Conservation (phyloP, 1,140 invertebrate genomes). For the Musca domestica region DNA sequence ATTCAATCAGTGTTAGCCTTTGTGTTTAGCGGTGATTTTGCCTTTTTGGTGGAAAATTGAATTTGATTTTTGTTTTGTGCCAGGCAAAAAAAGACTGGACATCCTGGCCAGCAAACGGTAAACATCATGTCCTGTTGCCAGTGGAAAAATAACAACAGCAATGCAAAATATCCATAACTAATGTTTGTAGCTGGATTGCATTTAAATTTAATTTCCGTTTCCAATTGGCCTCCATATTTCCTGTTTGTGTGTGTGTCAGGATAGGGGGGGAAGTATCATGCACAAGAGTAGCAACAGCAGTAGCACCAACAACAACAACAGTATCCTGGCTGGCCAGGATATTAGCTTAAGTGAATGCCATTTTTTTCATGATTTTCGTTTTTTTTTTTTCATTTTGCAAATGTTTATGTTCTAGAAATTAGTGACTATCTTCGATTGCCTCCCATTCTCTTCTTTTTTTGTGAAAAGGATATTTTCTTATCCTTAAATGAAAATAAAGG, state of each 20-base stretch:
- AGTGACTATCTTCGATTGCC: neutral
- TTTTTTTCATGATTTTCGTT: neutral
- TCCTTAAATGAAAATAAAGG: neutral
- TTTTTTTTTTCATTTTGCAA: neutral
- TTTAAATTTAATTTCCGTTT: slow-evolving; percentile 24
- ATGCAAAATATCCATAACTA: too few relatives aligned
- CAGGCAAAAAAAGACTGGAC: too few relatives aligned
- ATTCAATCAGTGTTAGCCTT: slow-evolving; percentile 15
- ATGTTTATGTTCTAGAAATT: neutral
- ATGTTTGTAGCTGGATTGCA: slow-evolving; percentile 6
- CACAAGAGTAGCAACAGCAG: neutral
- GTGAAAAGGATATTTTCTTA: neutral
- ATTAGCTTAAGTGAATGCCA: neutral
- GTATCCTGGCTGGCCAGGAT: neutral
- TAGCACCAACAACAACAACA: neutral
- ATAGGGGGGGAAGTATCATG: too few relatives aligned
- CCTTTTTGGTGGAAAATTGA: neutral
- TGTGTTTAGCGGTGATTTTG: slow-evolving; percentile 8
- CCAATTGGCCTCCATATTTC: slow-evolving; percentile 18
- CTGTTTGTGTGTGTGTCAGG: neutral
- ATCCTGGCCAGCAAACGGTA: too few relatives aligned
- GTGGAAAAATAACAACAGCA: too few relatives aligned
- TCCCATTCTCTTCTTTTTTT: too few relatives aligned
- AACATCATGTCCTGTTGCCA: too few relatives aligned
- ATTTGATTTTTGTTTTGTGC: too few relatives aligned